Base-by-base conservation (phyloP, 1,140 invertebrate species). In the Meloidogyne exigua region DNA sequence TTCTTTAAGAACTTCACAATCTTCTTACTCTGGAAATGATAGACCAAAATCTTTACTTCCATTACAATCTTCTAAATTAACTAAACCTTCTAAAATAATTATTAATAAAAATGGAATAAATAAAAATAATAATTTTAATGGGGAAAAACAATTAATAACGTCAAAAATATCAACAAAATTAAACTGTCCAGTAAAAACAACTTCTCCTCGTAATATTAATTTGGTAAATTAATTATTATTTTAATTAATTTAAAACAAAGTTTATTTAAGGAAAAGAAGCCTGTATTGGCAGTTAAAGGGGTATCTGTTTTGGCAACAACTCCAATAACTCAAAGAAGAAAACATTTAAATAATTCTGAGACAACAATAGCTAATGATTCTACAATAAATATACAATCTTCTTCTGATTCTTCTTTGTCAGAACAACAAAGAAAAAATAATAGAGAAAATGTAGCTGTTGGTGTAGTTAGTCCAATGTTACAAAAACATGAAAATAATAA, bases 401-500 rank as follows among this genome's bases (percentile, higher is more conserved):
- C 49, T 57, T 9, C 49, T 21, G 36, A 64, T 25, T 65, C 72
- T 9, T 39, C 72, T 28, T 25, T 73, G 39, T 18, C 18, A 9
- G 28, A 62, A 21, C 32, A 57, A 23, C 39, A 36, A 65, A 36
- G 23, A 28, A 62, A 28, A 10, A 73, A 64, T 32, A 32, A 32
- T 18, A 21, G 26, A 21, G 32, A 73, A 32, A 57, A 28, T 62
- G 57, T 73, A n/a, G 66, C 39, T 18, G 57, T 73, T 65, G 72
- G 72, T 23, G 72, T 73, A 26, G 72, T 73, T 65, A 73, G 49
- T 73, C 72, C 72, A 65, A 73, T 73, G 72, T 10, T 26, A 21
- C 57, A 73, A 21, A 62, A 65, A 57, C 42, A 73, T 26, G 49
- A 66, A 28, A 28, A 72, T 21, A 62, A 21, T 44, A n/a, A 15